A percentile compares a stretch with the other conserved stretches of the same genome.
phyloP scores from a whole-genome alignment of 2,888 invertebrate species.

The Eledona agricola region DNA sequence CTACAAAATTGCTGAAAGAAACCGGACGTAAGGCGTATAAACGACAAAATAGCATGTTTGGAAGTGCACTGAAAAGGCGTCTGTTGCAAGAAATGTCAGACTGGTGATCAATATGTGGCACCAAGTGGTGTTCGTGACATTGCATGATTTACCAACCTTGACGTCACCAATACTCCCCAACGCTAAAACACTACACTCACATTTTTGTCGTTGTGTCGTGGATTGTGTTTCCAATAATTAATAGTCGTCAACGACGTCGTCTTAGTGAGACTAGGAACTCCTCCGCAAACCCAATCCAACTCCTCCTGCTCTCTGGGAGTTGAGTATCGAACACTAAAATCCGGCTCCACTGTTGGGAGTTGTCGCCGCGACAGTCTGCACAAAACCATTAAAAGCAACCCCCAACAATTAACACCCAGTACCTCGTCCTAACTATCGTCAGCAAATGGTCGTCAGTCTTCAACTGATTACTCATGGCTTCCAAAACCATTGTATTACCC shows the following conservation, averaged over 20 bases:
- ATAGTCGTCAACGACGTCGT: constrained; percentile 38
- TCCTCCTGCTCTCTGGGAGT: constrained; percentile 69
- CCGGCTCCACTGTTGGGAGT: constrained; percentile 74
- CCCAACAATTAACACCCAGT: too few relatives aligned
- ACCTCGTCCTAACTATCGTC: constrained; percentile 77
- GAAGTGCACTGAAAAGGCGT: too few relatives aligned
- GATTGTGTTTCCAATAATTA: constrained; percentile 57
- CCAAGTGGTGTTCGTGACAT: constrained; percentile 53
- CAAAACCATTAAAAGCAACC: too few relatives aligned
- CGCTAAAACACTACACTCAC: constrained; percentile 2
- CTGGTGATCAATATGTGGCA: constrained; percentile 46
- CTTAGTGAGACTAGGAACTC: constrained; percentile 46
- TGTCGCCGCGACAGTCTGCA: constrained; percentile 72
- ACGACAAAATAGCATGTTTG: constrained; percentile 62
- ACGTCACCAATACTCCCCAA: constrained; percentile 40
- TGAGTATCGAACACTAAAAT: constrained; percentile 80
- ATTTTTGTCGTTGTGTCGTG: constrained; percentile 44
- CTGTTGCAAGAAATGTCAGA: too few relatives aligned
- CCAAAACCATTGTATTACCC: constrained; percentile 70
- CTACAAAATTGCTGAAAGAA: constrained; percentile 56
- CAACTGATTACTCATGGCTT: constrained; percentile 66
- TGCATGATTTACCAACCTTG: constrained; percentile 55
- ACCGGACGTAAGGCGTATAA: constrained; percentile 60
- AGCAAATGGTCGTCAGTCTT: constrained; percentile 62
- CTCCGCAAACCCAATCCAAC: constrained; percentile 79